Base-by-base conservation (phyloP, 2,113 vertebrate species). In the Nannobrachium achirus region DNA sequence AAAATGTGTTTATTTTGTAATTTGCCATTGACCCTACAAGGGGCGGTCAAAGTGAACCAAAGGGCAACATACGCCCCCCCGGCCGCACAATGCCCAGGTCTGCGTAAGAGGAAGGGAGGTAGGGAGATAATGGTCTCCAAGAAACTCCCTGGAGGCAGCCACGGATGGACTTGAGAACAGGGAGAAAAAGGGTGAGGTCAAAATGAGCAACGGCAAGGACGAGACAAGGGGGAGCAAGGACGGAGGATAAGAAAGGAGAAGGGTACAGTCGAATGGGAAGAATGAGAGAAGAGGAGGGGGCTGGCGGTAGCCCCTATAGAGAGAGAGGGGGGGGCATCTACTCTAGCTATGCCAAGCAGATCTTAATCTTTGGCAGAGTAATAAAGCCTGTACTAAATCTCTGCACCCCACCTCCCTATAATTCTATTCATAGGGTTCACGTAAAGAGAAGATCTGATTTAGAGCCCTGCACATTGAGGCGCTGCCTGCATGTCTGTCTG, bases 361-460 rank as follows among this genome's bases (percentile, higher is more conserved):
- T 90, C 83, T 81, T 80, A 86, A 91, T 90, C 88, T 88, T 78
- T 63, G 73, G 76, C 78, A 62, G 63, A 73, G 81, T 79, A 86
- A 88, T 90, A 86, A 91, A 89, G 74, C 82, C 58, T 20, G 16
- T 41, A 85, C 76, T 88, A 88, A 89, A 90, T 85, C 86, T 89
- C 80, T 52, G 78, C 61, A 46, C 81, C 75, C 66, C 79, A 86
- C 83, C 79, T 63, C 75, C 73, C 81, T 79, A 83, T 88, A 86
- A 91, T 90, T 89, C 84, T 87, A 89, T 87, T 86, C 84, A 86
- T 89, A 78, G 81, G 71, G 67, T 59, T 68, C 48, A 74, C 80
- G 79, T 82, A 84, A 86, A 89, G 86, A 75, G 69, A 85, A 70
- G 33, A 44, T 69, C 61, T 76, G 85, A 86, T 78, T 88, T 78